A percentile compares a stretch with the other conserved stretches of the same genome.
Conservation (phyloP, 2,113 vertebrate species). For the Dipodomys merriami region DNA sequence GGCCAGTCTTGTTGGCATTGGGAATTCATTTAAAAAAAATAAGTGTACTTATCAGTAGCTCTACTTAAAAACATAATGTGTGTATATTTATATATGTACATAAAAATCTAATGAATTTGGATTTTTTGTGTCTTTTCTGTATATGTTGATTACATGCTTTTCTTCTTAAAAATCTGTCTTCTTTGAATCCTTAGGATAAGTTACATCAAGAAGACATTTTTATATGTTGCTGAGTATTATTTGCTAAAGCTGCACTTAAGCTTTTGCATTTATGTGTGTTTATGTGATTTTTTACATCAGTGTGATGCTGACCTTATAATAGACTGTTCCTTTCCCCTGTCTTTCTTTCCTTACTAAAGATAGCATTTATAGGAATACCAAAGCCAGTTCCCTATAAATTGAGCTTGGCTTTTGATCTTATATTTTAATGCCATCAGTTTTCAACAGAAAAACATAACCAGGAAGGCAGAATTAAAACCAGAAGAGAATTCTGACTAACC, state of each 20-base stretch:
- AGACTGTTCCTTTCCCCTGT: not conserved
- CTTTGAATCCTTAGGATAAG: not conserved
- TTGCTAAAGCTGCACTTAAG: constrained; percentile 32
- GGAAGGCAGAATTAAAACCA: not conserved
- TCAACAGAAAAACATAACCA: not conserved
- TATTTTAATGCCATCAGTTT: not conserved
- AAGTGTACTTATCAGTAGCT: constrained; percentile 19
- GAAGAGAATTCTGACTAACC: not conserved
- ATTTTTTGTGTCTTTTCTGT: not conserved
- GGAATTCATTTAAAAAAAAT: constrained; percentile 68
- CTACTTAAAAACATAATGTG: not conserved
- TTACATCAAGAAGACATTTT: not conserved
- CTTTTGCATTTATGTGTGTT: not conserved
- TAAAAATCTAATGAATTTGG: not conserved
- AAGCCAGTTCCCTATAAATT: not conserved
- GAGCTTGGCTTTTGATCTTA: constrained; percentile 23
- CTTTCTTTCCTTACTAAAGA: rapidly evolving
- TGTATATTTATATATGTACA: no score
- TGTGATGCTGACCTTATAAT: not conserved
- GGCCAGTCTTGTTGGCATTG: constrained; percentile 53
- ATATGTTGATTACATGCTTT: not conserved
- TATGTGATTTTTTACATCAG: not conserved
- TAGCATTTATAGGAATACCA: not conserved
- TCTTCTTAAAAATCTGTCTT: not conserved
- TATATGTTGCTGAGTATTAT: not conserved